A percentile compares a stretch with the other conserved stretches of the same genome.
These are phyloP conservation scores for Hirundo rustica DNA, from an alignment of 2,797 vertebrate genomes.

Conservation along the genomic window DNA sequence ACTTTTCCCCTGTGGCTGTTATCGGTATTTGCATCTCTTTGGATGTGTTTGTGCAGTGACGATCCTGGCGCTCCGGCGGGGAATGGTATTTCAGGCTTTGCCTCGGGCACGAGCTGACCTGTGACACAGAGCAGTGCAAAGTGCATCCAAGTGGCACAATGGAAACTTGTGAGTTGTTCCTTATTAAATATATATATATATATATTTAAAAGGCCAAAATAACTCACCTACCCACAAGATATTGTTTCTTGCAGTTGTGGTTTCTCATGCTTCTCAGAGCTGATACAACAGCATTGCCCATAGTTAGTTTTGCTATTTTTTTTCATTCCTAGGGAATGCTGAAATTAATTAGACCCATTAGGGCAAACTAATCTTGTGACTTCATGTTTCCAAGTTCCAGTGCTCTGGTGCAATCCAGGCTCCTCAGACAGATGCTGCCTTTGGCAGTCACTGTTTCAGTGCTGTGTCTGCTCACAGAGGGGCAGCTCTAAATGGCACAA, in stretches of 20 bases:
- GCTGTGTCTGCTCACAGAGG: background rate
- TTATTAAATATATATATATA: background rate
- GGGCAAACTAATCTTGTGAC: background rate
- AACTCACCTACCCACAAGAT: background rate
- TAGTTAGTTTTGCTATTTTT: background rate
- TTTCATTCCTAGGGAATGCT: background rate
- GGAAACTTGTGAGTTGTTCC: background rate
- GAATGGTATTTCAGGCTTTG: background rate
- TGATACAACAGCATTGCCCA: background rate
- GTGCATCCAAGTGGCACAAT: background rate
- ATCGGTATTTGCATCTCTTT: background rate
- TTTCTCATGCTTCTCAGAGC: background rate
- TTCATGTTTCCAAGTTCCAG: accelerated
- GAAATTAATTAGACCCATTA: background rate
- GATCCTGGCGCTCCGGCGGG: background rate
- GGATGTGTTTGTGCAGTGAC: background rate
- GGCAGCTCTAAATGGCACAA: background rate
- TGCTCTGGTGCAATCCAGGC: background rate
- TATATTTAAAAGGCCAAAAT: background rate
- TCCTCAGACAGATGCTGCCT: background rate
- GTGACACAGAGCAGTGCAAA: background rate
- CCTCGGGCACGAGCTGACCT: background rate
- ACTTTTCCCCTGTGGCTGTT: background rate
- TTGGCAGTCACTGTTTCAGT: background rate
- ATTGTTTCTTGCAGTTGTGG: background rate